A percentile compares a stretch with the other conserved stretches of the same genome.
These are phyloP conservation scores for Thymelicus acteon DNA, from an alignment of 2,888 invertebrate species.

Conservation along the genomic window DNA sequence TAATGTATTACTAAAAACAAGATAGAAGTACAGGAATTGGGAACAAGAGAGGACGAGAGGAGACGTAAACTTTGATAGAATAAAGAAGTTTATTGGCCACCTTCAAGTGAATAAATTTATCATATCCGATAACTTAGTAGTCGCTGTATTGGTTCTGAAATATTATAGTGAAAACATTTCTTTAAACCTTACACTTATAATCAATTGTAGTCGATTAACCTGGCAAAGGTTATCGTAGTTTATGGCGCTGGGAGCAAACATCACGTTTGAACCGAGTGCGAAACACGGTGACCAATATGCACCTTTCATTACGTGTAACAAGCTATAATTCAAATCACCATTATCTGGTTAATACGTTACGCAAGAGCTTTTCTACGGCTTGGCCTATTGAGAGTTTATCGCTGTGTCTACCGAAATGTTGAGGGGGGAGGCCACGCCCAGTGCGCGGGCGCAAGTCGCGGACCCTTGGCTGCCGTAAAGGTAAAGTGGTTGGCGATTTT, in stretches of 20 bases:
- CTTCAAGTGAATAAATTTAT: too few relatives aligned
- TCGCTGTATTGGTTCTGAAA: too few relatives aligned
- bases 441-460: constrained; percentile 54
- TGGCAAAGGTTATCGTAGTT: background rate
- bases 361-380: constrained; percentile 57
- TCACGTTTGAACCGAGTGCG: constrained; percentile 16
- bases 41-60: too few relatives aligned
- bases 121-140: too few relatives aligned
- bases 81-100: too few relatives aligned
- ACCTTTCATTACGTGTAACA: constrained; percentile 32
- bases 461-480: constrained; percentile 20
- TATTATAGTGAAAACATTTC: too few relatives aligned
- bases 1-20: too few relatives aligned
- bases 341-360: constrained; percentile 49
- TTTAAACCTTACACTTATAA: too few relatives aligned
- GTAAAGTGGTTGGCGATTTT: constrained; percentile 3
- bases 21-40: too few relatives aligned
- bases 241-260: constrained; percentile 7
- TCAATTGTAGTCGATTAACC: background rate
- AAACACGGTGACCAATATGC: constrained; percentile 17
- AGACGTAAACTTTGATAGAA: too few relatives aligned
- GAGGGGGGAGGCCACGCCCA: constrained; percentile 61
- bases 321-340: constrained; percentile 43
- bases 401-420: constrained; percentile 53
- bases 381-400: constrained; percentile 65